phyloP scores from a whole-genome alignment of 2,797 vertebrate genomes.

The Eremophila alpestris region DNA sequence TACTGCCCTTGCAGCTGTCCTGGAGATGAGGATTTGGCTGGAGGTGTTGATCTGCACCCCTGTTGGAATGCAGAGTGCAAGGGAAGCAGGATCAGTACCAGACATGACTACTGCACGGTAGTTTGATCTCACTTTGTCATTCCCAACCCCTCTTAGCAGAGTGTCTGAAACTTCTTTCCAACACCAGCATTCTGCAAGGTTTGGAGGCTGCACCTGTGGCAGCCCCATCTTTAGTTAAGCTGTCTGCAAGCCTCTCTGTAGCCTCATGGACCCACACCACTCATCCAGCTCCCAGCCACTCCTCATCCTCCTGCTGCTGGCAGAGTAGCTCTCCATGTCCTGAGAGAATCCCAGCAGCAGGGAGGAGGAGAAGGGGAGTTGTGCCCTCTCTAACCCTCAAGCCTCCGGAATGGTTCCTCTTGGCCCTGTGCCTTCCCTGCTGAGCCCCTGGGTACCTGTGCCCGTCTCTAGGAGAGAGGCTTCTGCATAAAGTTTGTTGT shows the following conservation, averaged over 20 bases:
- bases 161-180: neutral
- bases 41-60: slow-evolving; percentile 62
- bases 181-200: neutral
- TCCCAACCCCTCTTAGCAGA: neutral
- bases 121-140: neutral
- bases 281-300: neutral
- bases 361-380: neutral
- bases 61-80: neutral
- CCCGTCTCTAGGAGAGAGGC: slow-evolving; percentile 57
- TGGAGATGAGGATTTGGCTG: slow-evolving; percentile 54
- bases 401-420: neutral
- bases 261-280: accelerated
- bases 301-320: neutral
- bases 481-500: slow-evolving; percentile 26
- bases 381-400: neutral
- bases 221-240: neutral
- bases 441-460: slow-evolving; percentile 51
- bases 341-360: neutral
- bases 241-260: neutral
- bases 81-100: neutral
- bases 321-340: neutral
- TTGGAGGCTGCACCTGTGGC: neutral
- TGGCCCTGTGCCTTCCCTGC: neutral
- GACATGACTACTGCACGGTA: neutral
- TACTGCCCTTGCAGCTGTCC: slow-evolving; percentile 37